Percentiles rank a stretch among this genome's conserved stretches.
phyloP scores from a whole-genome alignment of 2,888 invertebrate species.

The Diloba caeruleocephala region DNA sequence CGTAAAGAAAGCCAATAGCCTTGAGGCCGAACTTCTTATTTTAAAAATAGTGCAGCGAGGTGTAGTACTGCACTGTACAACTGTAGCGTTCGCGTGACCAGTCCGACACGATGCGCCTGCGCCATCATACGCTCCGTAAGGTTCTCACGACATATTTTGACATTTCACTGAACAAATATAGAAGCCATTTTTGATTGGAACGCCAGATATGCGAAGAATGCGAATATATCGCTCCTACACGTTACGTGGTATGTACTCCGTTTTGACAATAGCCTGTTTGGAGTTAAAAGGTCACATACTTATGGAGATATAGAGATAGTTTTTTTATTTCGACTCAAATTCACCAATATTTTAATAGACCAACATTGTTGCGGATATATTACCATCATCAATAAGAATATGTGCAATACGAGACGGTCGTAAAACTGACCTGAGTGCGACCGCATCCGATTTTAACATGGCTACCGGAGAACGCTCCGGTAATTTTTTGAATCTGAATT shows the following conservation, averaged over 20 bases:
- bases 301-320: conserved; percentile 64
- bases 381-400: conserved; percentile 56
- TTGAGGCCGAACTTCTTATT: conserved; percentile 74
- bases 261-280: conserved; percentile 64
- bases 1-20: conserved; percentile 67
- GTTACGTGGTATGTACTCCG: conserved; percentile 32
- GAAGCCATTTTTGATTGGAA: conserved; percentile 82
- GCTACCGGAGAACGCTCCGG: conserved; percentile 71
- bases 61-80: conserved; percentile 62
- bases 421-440: conserved; percentile 60
- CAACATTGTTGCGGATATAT: conserved; percentile 66
- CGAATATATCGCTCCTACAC: conserved; percentile 64
- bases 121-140: conserved; percentile 73
- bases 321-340: conserved; percentile 63
- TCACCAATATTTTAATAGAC: conserved; percentile 63
- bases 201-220: conserved; percentile 72
- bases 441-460: conserved; percentile 72
- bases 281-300: conserved; percentile 62
- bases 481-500: conserved; percentile 57
- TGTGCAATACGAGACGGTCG: conserved; percentile 35
- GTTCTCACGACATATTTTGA: conserved; percentile 87
- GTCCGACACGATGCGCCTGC: conserved; percentile 75
- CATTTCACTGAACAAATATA: conserved; percentile 86
- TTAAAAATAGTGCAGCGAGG: conserved; percentile 60
- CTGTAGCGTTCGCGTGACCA: conserved; percentile 81